Conservation (phyloP, 2,797 vertebrate species). For the Philypnodon macrostomus region DNA sequence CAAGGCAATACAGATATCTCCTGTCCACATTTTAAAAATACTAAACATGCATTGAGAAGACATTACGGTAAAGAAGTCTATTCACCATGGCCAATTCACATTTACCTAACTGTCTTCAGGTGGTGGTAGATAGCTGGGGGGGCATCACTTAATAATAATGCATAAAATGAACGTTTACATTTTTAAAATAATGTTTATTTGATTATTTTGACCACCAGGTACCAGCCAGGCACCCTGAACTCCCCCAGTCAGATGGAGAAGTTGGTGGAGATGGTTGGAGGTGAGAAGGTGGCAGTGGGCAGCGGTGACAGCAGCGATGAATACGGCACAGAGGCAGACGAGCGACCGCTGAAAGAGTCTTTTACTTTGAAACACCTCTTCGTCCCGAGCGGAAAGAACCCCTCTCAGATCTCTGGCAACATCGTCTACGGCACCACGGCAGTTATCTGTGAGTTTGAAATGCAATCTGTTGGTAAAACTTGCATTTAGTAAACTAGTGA, state of each 20-base stretch:
- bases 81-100: no score
- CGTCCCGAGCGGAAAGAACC: conserved; percentile 67
- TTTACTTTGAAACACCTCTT: conserved; percentile 75
- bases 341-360: conserved; percentile 53
- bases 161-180: no score
- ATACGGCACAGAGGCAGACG: conserved; percentile 50
- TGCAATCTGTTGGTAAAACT: no score
- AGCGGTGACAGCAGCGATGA: conserved; percentile 71
- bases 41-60: no score
- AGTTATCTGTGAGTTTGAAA: conserved; percentile 81
- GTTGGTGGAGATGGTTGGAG: conserved; percentile 80
- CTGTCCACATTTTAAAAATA: no score
- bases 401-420: conserved; percentile 80
- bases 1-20: no score
- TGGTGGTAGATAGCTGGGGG: no score
- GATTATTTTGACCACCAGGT: conserved; percentile 68
- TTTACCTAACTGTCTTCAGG: no score
- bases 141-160: no score
- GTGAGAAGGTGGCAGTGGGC: conserved; percentile 74
- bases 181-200: no score
- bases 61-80: no score
- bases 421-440: conserved; percentile 85
- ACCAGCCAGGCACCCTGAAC: conserved; percentile 81
- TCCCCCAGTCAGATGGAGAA: conserved; percentile 78
- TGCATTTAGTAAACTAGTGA: no score